Conservation (phyloP, 2,888 invertebrate genomes). For the Acronicta aceris region DNA sequence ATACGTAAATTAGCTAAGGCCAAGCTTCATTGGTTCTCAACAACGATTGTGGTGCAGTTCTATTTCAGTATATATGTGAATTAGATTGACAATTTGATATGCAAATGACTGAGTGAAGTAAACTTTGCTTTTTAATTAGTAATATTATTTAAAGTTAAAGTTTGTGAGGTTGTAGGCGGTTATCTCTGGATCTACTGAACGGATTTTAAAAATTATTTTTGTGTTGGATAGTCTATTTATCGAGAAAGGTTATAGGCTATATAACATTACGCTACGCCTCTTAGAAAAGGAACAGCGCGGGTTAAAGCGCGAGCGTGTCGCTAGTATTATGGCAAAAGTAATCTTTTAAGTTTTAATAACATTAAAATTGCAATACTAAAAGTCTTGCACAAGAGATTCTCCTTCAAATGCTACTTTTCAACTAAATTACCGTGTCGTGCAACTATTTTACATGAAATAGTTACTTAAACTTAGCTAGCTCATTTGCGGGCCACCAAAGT, state of each 20-base stretch:
- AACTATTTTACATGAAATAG: constrained; percentile 49
- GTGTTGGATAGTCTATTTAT: too few relatives aligned
- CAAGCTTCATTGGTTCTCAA: constrained; percentile 40
- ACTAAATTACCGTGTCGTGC: constrained; percentile 18
- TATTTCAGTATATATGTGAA: constrained; percentile 36
- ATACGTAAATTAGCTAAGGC: constrained; percentile 24
- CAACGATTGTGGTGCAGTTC: constrained; percentile 42
- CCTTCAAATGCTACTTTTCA: background rate
- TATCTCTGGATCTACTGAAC: too few relatives aligned
- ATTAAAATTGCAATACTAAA: too few relatives aligned
- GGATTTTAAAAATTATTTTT: too few relatives aligned
- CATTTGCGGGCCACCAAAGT: constrained; percentile 72
- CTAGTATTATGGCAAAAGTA: too few relatives aligned
- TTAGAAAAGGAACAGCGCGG: too few relatives aligned
- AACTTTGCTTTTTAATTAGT: constrained; percentile 31
- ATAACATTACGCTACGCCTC: too few relatives aligned
- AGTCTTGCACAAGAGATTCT: too few relatives aligned
- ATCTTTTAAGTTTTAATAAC: too few relatives aligned
- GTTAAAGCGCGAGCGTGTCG: too few relatives aligned
- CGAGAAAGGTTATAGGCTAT: too few relatives aligned
- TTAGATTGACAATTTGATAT: constrained; percentile 35
- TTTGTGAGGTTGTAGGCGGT: too few relatives aligned
- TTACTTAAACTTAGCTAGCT: constrained; percentile 69
- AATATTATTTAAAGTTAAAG: background rate
- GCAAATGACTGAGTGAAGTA: constrained; percentile 43